Base-by-base conservation (phyloP, 2,113 vertebrate genomes). In the Sebastes fasciatus region DNA sequence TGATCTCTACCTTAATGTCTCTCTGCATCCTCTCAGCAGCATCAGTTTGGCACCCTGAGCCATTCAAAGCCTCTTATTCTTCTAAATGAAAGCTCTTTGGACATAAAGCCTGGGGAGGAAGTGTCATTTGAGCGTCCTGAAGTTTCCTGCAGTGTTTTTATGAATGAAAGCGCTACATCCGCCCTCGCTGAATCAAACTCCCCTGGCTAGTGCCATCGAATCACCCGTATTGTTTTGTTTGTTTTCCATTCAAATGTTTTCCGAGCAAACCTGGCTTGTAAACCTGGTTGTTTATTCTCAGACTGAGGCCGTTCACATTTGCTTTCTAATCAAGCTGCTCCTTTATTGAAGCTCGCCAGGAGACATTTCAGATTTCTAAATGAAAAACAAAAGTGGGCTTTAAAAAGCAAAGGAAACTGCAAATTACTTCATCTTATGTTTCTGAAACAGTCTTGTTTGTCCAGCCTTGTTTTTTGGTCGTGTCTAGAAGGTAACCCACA, bases 161-260 rank as follows among this genome's bases (percentile, higher is more conserved):
- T 74, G 74, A 57, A 74, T 83, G 34, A 87, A 74, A 82, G n/a
- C 1, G 0, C 40, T 77, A 8, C 12, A 45, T 64, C 42, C 23
- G 40, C 42, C 42, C 63, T 79, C 46, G 63, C 3, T 51, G 11
- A 65, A 16, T 83, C 19, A 72, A 19, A 76, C 43, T 84, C 52
- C 48, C 60, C 48, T 48, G 51, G 2, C 14, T 2, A 21, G 2
- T 23, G 21, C 16, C 45, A 63, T 14, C 26, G 2, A 72, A 49
- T 23, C 11, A 21, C 2, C 2, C 0, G 0, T 63, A 10, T 6
- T 67, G 13, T 6, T 40, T 46, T 46, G n/a, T 48, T 69, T 46
- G 1, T 74, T 23, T 21, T 57, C 6, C 6, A 49, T 60, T 60
- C 17, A 40, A 57, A 63, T 48, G 57, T 69, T 63, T 77, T 46